phyloP scores from a whole-genome alignment of 2,797 vertebrate species.

The Poliocrania exsul region DNA sequence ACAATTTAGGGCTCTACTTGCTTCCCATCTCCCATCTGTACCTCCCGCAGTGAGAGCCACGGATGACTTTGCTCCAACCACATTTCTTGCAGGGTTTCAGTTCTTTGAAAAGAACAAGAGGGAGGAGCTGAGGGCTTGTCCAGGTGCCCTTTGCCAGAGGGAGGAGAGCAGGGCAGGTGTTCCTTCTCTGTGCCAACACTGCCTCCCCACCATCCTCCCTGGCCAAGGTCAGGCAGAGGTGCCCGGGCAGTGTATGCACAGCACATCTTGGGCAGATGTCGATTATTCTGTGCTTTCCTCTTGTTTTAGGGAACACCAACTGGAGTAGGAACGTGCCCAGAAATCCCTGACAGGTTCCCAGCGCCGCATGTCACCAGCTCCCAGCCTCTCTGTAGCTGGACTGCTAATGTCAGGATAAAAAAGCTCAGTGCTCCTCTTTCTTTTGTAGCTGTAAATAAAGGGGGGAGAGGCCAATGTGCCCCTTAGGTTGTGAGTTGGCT shows the following conservation, averaged over 20 bases:
- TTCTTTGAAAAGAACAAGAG: neutral
- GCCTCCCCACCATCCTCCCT: neutral
- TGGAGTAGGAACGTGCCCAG: neutral
- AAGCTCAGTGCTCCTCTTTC: neutral
- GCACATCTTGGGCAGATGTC: neutral
- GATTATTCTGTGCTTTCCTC: neutral
- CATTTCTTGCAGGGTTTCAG: neutral
- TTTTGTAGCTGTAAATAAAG: neutral
- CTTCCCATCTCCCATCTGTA: neutral
- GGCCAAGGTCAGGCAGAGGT: neutral
- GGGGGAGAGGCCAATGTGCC: neutral
- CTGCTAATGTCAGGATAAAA: neutral
- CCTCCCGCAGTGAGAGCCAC: neutral
- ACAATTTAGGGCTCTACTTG: neutral
- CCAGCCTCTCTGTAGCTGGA: neutral
- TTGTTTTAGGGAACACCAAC: neutral
- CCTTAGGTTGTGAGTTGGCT: constrained; percentile 4
- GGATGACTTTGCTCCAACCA: neutral
- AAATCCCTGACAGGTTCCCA: neutral
- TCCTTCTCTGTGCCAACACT: neutral
- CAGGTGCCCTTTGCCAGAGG: neutral
- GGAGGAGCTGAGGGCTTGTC: neutral
- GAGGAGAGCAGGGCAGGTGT: neutral
- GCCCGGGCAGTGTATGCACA: neutral
- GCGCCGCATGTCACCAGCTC: neutral